Conservation (phyloP, 2,888 invertebrate species). For the Oligia strigilis region DNA sequence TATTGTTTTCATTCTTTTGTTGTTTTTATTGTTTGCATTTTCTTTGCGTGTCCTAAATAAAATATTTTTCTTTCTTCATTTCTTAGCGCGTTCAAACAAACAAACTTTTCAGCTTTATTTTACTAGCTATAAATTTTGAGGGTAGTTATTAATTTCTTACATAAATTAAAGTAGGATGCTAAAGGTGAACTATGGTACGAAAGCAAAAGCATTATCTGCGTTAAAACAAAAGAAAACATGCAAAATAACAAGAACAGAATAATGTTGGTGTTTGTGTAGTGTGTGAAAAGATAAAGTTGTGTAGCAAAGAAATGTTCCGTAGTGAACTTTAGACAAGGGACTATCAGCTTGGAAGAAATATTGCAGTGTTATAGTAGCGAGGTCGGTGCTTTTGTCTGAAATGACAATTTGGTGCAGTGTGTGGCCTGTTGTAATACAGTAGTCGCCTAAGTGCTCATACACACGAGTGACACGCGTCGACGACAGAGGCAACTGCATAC, state of each 20-base stretch:
- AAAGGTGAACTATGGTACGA: constrained; percentile 54
- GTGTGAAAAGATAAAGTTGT: constrained; percentile 23
- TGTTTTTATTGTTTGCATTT: neutral
- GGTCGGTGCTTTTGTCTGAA: neutral
- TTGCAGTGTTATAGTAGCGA: neutral
- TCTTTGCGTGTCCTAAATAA: neutral
- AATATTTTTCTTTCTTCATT: neutral
- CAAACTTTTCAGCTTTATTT: neutral
- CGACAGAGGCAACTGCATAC: too few relatives aligned
- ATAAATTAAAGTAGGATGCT: constrained; percentile 39
- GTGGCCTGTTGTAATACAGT: neutral
- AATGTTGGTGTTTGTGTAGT: constrained; percentile 46
- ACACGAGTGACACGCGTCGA: too few relatives aligned
- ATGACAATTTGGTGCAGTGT: neutral
- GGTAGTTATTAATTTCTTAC: constrained; percentile 2
- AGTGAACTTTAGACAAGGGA: neutral
- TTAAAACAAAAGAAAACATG: constrained; percentile 75
- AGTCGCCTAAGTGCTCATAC: too few relatives aligned
- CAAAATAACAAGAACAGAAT: constrained; percentile 71
- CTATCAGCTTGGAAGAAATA: neutral
- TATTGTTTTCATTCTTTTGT: neutral
- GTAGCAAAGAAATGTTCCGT: constrained; percentile 1
- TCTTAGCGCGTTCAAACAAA: neutral
- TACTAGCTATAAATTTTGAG: neutral
- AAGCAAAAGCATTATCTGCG: constrained; percentile 76